These are phyloP conservation scores for Manduca sexta DNA, from an alignment of 1,140 invertebrate species.

Conservation along the genomic window DNA sequence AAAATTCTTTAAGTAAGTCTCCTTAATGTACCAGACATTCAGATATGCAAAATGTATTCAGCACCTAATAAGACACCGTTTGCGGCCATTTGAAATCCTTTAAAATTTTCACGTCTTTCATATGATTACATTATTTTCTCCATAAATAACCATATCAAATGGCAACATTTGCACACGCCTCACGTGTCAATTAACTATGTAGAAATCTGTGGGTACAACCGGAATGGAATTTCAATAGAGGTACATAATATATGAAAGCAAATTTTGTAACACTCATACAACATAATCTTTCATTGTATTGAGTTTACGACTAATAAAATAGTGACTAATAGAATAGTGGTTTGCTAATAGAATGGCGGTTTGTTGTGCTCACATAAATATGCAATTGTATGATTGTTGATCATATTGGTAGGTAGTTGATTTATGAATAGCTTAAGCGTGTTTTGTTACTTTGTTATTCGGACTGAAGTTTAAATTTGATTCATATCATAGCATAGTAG, in stretches of 20 bases:
- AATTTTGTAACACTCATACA: constrained; percentile 1
- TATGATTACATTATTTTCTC: not conserved
- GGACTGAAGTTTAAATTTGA: too few relatives aligned
- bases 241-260: constrained; percentile 14
- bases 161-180: constrained; percentile 10
- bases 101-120: not conserved
- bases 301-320: too few relatives aligned
- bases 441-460: too few relatives aligned
- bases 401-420: not conserved
- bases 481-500: too few relatives aligned
- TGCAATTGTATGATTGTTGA: not conserved
- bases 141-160: constrained; percentile 1
- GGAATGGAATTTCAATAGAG: constrained; percentile 16
- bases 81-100: not conserved
- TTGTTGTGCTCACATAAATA: too few relatives aligned
- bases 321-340: too few relatives aligned
- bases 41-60: not conserved
- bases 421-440: too few relatives aligned
- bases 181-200: constrained; percentile 21
- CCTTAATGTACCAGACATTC: too few relatives aligned
- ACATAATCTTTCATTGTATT: too few relatives aligned
- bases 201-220: constrained; percentile 18
- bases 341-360: too few relatives aligned
- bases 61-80: not conserved
- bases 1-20: too few relatives aligned